Conservation (phyloP, 2,888 invertebrate species). For the Hirtodrosophila confusa region DNA sequence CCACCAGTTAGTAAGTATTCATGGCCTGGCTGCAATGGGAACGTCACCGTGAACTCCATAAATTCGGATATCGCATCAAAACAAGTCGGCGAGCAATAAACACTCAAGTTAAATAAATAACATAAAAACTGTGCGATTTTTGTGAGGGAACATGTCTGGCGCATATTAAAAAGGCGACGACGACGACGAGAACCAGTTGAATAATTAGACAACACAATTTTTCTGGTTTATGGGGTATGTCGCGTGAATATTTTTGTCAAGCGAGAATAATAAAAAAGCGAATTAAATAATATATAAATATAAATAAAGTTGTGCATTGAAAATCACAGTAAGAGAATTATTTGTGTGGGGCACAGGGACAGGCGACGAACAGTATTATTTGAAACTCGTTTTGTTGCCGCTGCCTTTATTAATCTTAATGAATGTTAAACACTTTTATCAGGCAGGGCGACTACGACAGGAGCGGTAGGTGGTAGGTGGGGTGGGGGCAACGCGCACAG, state of each 20-base stretch:
- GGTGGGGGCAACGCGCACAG: conserved; percentile 26
- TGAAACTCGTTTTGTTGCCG: conserved; percentile 65
- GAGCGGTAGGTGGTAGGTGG: conserved; percentile 16
- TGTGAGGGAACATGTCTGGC: conserved; percentile 44
- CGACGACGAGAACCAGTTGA: conserved; percentile 61
- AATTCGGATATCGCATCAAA: conserved; percentile 44
- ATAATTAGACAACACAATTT: conserved; percentile 58
- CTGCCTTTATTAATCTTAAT: conserved; percentile 78
- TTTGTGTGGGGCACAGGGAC: conserved; percentile 2
- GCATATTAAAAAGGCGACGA: conserved; percentile 57
- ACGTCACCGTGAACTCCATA: conserved; percentile 39
- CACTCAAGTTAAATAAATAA: conserved; percentile 35
- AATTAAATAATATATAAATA: conserved; percentile 4
- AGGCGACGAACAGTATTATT: conserved; percentile 33
- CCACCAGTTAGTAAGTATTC: conserved; percentile 14
- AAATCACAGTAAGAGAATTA: conserved; percentile 33
- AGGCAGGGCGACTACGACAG: conserved; percentile 36
- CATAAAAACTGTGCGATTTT: conserved; percentile 4
- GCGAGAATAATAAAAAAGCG: conserved; percentile 10
- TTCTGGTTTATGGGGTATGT: conserved; percentile 61
- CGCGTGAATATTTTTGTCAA: conserved; percentile 59
- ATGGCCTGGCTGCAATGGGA: conserved; percentile 6
- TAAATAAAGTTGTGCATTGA: conserved; percentile 18
- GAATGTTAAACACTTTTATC: conserved; percentile 80
- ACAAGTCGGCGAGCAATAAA: conserved; percentile 5